A percentile compares a stretch with the other conserved stretches of the same genome.
These are phyloP conservation scores for Belonocnema kinseyi DNA, from an alignment of 1,140 invertebrate species.

Conservation along the genomic window DNA sequence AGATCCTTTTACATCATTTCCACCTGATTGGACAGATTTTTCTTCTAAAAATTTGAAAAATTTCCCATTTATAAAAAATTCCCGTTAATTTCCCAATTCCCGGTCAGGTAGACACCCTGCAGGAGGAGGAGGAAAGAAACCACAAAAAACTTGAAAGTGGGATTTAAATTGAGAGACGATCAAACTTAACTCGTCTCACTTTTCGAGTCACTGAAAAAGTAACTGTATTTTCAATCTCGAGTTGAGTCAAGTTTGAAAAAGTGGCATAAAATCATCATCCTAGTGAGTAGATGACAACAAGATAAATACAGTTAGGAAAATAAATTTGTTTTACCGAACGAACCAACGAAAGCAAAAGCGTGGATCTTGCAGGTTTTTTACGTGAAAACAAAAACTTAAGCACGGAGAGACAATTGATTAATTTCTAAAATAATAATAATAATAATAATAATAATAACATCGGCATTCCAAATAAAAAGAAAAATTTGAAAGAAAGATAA, in stretches of 20 bases:
- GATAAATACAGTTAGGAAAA: not conserved
- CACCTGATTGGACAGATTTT: too few relatives aligned
- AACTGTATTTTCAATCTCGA: not conserved
- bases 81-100: too few relatives aligned
- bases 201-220: not conserved
- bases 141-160: too few relatives aligned
- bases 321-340: slow-evolving; percentile 18
- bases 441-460: not conserved
- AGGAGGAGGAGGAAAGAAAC: too few relatives aligned
- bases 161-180: too few relatives aligned
- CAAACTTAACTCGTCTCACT: not conserved
- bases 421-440: slow-evolving; percentile 46
- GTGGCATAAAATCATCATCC: not conserved
- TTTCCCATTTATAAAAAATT: too few relatives aligned
- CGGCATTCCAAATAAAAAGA: slow-evolving; percentile 62
- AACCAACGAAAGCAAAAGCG: slow-evolving; percentile 53
- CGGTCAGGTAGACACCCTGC: too few relatives aligned
- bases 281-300: slow-evolving; percentile 2
- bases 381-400: slow-evolving; percentile 57
- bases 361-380: slow-evolving; percentile 63
- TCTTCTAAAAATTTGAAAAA: too few relatives aligned
- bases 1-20: too few relatives aligned
- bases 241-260: slow-evolving; percentile 13
- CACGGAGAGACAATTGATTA: slow-evolving; percentile 36
- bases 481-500: slow-evolving; percentile 52